Evolutionary conservation across 2,888 invertebrate species (phyloP).

Genomic region (Chrysolina americana): DNA sequence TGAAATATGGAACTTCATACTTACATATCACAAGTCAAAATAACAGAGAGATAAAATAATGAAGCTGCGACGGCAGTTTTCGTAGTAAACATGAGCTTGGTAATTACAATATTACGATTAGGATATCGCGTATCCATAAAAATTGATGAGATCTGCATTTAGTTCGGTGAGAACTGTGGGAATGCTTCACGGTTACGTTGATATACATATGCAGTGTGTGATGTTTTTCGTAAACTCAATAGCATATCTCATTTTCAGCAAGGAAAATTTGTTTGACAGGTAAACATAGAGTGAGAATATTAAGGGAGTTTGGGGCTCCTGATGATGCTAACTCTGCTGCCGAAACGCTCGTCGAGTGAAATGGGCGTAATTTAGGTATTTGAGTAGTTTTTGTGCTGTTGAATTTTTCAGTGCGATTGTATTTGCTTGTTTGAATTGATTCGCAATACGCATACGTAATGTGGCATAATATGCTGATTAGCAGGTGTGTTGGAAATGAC

Average conservation of each 20-base stretch:
- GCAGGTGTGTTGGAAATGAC: conserved; percentile 4
- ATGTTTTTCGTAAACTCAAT: too few relatives aligned
- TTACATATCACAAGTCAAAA: neutral
- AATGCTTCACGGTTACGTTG: neutral
- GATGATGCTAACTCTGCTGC: too few relatives aligned
- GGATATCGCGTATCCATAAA: neutral
- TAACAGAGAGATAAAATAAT: conserved; percentile 15
- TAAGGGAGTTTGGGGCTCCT: too few relatives aligned
- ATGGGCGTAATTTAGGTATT: too few relatives aligned
- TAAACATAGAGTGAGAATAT: too few relatives aligned
- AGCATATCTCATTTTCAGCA: too few relatives aligned
- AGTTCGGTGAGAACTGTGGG: neutral
- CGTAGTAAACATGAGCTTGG: neutral
- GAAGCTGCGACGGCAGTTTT: conserved; percentile 13
- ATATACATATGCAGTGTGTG: too few relatives aligned
- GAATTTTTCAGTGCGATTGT: neutral
- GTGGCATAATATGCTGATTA: neutral
- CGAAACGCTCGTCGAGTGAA: too few relatives aligned
- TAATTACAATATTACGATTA: neutral
- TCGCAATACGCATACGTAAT: neutral
- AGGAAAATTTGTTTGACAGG: too few relatives aligned
- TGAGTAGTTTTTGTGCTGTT: neutral
- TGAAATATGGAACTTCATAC: neutral
- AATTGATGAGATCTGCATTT: conserved; percentile 19
- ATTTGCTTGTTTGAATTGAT: neutral